Evolutionary conservation across 2,888 invertebrate genomes (phyloP).

Genomic region (Hypomecis punctinalis): DNA sequence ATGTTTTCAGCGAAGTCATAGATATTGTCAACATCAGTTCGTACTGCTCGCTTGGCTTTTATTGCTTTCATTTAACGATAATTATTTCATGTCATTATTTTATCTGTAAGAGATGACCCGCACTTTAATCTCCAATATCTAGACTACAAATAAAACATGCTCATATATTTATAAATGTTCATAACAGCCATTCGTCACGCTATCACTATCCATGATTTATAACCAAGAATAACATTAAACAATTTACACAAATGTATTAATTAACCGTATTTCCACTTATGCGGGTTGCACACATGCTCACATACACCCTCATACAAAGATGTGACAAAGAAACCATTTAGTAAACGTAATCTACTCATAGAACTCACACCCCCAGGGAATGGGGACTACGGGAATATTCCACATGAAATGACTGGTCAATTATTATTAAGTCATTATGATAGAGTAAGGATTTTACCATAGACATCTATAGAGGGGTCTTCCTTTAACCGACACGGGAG

Average conservation of each 20-base stretch:
- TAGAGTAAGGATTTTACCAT: slow-evolving; percentile 24
- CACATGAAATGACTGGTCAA: slow-evolving; percentile 63
- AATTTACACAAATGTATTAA: slow-evolving; percentile 43
- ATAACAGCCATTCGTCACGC: slow-evolving; percentile 32
- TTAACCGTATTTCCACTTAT: slow-evolving; percentile 40
- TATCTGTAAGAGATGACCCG: slow-evolving; percentile 4
- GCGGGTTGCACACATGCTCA: slow-evolving; percentile 38
- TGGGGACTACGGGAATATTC: slow-evolving; percentile 46
- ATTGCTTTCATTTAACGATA: no score
- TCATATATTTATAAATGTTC: neutral
- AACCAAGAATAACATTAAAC: slow-evolving; percentile 25
- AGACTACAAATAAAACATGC: neutral
- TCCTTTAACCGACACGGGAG: no score
- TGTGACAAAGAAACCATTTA: neutral
- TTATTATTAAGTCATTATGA: slow-evolving; percentile 74
- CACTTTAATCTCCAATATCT: slow-evolving; percentile 4
- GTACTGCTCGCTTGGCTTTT: no score
- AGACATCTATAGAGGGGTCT: slow-evolving; percentile 1
- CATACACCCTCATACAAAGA: slow-evolving; percentile 8
- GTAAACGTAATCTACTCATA: slow-evolving; percentile 15
- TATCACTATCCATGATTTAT: slow-evolving; percentile 28
- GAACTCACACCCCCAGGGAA: slow-evolving; percentile 21
- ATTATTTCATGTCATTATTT: neutral
- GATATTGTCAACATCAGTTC: no score
- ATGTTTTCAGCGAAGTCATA: no score